Conservation (phyloP, 92 coral and sea anemone species). For the Plumapathes pennacea region DNA sequence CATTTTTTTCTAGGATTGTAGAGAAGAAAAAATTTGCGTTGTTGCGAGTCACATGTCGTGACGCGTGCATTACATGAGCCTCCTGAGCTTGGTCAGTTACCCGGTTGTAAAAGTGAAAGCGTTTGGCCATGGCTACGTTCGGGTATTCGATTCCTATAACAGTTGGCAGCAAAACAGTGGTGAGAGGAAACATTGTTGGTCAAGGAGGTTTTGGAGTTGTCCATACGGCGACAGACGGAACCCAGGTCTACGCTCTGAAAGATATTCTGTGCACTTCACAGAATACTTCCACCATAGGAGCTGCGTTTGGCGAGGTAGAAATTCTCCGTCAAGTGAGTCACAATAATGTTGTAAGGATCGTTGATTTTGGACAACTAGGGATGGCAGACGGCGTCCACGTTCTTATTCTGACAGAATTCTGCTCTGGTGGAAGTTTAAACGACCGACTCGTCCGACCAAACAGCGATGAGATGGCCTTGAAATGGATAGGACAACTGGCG, state of each 20-base stretch:
- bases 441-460: constrained; percentile 38
- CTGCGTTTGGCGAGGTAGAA: constrained; percentile 26
- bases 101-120: too few relatives aligned
- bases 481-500: constrained; percentile 71
- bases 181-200: constrained; percentile 39
- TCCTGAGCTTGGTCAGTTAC: too few relatives aligned
- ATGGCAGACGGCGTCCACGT: too few relatives aligned
- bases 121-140: too few relatives aligned
- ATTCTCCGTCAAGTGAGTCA: constrained; percentile 30
- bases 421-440: constrained; percentile 48
- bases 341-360: constrained; percentile 18
- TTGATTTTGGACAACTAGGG: constrained; percentile 5
- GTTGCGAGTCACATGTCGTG: too few relatives aligned
- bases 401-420: constrained; percentile 49
- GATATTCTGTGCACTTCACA: constrained; percentile 15
- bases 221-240: constrained; percentile 20
- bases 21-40: too few relatives aligned
- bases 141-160: too few relatives aligned
- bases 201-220: constrained; percentile 62
- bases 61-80: too few relatives aligned
- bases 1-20: too few relatives aligned
- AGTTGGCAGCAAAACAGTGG: too few relatives aligned
- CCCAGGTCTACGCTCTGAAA: constrained; percentile 45
- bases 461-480: constrained; percentile 10
- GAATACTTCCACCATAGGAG: constrained; percentile 9